phyloP scores from a whole-genome alignment of 2,113 vertebrate genomes.

The Nycticryphes semicollaris region DNA sequence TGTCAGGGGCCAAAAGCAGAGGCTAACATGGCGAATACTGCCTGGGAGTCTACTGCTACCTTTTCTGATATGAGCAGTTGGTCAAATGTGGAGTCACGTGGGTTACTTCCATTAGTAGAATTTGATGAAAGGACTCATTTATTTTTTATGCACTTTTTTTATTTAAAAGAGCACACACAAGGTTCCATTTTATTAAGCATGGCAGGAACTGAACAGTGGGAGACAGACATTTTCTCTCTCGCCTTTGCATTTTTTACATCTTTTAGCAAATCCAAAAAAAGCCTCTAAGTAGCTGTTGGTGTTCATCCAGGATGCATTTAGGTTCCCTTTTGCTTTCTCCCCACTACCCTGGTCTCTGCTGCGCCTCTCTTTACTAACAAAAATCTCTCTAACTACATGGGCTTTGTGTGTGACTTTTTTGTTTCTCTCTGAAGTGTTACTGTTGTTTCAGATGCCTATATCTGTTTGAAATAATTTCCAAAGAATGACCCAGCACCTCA shows the following conservation, averaged over 20 bases:
- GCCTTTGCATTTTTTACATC: neutral
- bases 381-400: neutral
- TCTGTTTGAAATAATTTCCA: neutral
- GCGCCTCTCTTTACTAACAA: neutral
- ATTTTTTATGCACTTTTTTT: constrained; percentile 1
- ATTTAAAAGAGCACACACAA: neutral
- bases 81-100: neutral
- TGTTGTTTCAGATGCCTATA: neutral
- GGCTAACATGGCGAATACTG: neutral
- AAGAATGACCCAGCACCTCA: neutral
- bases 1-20: neutral
- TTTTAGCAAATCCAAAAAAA: neutral
- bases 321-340: neutral
- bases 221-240: neutral
- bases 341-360: neutral
- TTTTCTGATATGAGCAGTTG: neutral
- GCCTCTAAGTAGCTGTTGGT: neutral
- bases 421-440: neutral
- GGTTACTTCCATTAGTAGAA: neutral
- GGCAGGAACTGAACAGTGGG: neutral
- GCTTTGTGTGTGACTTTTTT: neutral
- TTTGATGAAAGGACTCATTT: neutral
- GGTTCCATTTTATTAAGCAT: neutral
- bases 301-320: neutral
- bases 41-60: neutral